Percentiles rank a stretch among this genome's conserved stretches.
Evolutionary conservation across 2,797 vertebrate species (phyloP).

Genomic region (Sebastes cheni): DNA sequence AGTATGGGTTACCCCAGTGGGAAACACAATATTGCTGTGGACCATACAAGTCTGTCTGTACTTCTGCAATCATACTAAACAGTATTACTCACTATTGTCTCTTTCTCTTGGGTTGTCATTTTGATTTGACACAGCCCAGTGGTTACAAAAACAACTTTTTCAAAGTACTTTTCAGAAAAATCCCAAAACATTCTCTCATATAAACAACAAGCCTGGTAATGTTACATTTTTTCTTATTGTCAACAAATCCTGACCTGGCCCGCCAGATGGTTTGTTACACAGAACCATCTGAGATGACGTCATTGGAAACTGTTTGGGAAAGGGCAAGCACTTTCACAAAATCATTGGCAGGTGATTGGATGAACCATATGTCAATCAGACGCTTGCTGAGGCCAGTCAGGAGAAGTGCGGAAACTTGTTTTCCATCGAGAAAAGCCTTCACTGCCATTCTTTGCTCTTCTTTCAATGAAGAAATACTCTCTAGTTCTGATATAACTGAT

Average conservation of each 20-base stretch:
- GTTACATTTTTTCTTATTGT: not conserved
- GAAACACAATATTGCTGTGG: constrained; percentile 49
- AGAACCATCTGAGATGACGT: not conserved
- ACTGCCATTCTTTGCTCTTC: not conserved
- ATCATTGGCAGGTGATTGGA: not conserved
- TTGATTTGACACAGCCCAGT: not conserved
- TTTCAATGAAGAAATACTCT: not conserved
- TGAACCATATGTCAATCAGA: not conserved
- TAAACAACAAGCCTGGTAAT: not conserved
- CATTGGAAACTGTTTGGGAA: not conserved
- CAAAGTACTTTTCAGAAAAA: constrained; percentile 2
- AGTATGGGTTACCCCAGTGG: constrained; percentile 46
- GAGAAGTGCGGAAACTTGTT: not conserved
- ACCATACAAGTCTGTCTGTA: constrained; percentile 38
- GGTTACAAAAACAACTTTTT: constrained; percentile 4
- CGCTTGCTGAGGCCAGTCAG: not conserved
- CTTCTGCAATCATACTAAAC: constrained; percentile 24
- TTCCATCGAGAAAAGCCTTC: not conserved
- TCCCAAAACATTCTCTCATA: not conserved
- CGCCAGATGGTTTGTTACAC: not conserved
- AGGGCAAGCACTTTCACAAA: not conserved
- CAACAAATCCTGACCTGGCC: not conserved
- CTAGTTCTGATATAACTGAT: not conserved
- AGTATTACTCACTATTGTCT: constrained; percentile 6
- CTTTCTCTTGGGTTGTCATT: constrained; percentile 2